phyloP scores from a whole-genome alignment of 2,888 invertebrate genomes.

The Synergus laeviventris region DNA sequence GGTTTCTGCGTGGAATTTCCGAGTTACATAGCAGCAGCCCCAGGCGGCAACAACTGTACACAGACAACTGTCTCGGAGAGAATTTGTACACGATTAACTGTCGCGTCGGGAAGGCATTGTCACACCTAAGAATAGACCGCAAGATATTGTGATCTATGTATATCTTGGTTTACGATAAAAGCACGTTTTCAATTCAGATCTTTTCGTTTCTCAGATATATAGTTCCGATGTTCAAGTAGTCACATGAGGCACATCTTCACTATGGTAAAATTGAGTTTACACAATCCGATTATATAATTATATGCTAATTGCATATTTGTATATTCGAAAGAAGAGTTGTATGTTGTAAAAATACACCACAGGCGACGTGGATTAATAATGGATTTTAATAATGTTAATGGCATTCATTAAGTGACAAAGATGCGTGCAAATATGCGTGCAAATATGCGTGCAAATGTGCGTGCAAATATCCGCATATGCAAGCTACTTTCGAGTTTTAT shows the following conservation, averaged over 20 bases:
- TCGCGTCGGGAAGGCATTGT: background rate
- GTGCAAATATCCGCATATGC: slow-evolving; percentile 42
- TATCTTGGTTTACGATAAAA: background rate
- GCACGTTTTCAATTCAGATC: slow-evolving; percentile 28
- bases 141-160: background rate
- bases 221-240: slow-evolving; percentile 53
- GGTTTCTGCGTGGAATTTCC: slow-evolving; percentile 32
- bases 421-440: slow-evolving; percentile 44
- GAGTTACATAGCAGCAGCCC: slow-evolving; percentile 7
- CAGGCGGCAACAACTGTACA: background rate
- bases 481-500: slow-evolving; percentile 55
- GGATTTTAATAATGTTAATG: slow-evolving; percentile 57
- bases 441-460: slow-evolving; percentile 45
- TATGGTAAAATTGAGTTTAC: slow-evolving; percentile 45
- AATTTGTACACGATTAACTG: slow-evolving; percentile 37
- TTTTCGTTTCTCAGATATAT: slow-evolving; percentile 53
- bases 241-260: slow-evolving; percentile 13
- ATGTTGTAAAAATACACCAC: too few relatives aligned
- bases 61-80: slow-evolving; percentile 25
- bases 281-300: slow-evolving; percentile 52
- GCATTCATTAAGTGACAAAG: slow-evolving; percentile 56
- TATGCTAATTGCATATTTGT: slow-evolving; percentile 56
- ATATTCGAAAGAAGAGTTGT: background rate
- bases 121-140: background rate
- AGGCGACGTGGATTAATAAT: background rate